These are phyloP conservation scores for Chouioia cunea DNA, from an alignment of 2,888 invertebrate genomes.

Conservation along the genomic window DNA sequence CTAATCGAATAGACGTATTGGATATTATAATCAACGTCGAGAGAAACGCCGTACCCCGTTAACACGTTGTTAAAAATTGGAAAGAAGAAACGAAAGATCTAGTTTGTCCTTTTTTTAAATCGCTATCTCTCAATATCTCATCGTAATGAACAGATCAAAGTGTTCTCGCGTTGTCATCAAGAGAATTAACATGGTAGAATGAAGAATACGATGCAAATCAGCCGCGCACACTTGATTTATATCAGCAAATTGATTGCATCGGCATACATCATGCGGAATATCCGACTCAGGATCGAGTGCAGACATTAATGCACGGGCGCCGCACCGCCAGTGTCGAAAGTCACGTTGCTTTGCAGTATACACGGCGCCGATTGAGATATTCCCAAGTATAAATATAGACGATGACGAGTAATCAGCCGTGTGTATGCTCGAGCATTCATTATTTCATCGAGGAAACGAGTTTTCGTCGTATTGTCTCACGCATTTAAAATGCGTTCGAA, in stretches of 20 bases:
- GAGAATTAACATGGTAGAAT: no score
- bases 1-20: no score
- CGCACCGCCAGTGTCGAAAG: conserved; percentile 9
- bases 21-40: no score
- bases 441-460: conserved; percentile 29
- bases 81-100: no score
- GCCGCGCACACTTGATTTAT: conserved; percentile 2
- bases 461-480: conserved; percentile 6
- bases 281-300: conserved; percentile 26
- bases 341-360: conserved; percentile 12
- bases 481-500: not conserved
- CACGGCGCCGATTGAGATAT: conserved; percentile 7
- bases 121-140: no score
- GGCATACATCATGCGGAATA: not conserved
- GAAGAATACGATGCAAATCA: conserved; percentile 20
- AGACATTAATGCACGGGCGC: not conserved
- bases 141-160: no score
- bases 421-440: not conserved
- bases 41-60: no score
- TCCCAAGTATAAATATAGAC: conserved; percentile 30
- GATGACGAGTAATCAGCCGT: conserved; percentile 21
- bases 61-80: no score
- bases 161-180: no score
- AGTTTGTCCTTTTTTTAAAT: no score
- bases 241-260: conserved; percentile 5